These are phyloP conservation scores for Macrotrachela quadricornifera DNA, from an alignment of 1,140 invertebrate genomes.

Conservation along the genomic window DNA sequence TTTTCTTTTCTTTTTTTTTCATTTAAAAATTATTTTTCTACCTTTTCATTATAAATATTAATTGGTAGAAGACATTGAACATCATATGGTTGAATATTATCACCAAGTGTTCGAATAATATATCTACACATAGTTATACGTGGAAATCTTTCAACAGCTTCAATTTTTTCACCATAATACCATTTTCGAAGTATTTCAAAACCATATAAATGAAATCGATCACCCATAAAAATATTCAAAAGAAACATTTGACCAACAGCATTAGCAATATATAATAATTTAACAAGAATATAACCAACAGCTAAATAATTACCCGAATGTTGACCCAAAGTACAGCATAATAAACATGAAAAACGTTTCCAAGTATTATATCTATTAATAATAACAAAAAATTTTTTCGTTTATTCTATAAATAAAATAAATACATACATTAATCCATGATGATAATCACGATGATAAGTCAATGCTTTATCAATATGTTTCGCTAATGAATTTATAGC, in stretches of 20 bases:
- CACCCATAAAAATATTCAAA: slow-evolving; percentile 18
- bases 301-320: slow-evolving; percentile 21
- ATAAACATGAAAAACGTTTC: slow-evolving; percentile 8
- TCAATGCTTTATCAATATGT: slow-evolving; percentile 4
- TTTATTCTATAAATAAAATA: too few species aligned
- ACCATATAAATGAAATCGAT: slow-evolving; percentile 13
- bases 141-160: slow-evolving; percentile 11
- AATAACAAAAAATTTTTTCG: slow-evolving; percentile 12
- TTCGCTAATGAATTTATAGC: not conserved
- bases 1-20: too few species aligned
- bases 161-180: slow-evolving; percentile 9
- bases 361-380: slow-evolving; percentile 15
- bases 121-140: slow-evolving; percentile 14
- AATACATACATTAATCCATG: not conserved
- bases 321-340: slow-evolving; percentile 20
- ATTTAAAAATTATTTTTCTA: too few species aligned
- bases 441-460: not conserved
- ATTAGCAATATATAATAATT: slow-evolving; percentile 18
- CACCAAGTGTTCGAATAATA: slow-evolving; percentile 12
- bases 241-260: slow-evolving; percentile 16
- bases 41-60: slow-evolving; percentile 20
- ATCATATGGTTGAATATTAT: slow-evolving; percentile 15
- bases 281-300: slow-evolving; percentile 20
- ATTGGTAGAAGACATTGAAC: slow-evolving; percentile 16
- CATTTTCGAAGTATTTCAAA: slow-evolving; percentile 12